phyloP scores from a whole-genome alignment of 2,888 invertebrate genomes.

The Troglohyphantes excavatus region DNA sequence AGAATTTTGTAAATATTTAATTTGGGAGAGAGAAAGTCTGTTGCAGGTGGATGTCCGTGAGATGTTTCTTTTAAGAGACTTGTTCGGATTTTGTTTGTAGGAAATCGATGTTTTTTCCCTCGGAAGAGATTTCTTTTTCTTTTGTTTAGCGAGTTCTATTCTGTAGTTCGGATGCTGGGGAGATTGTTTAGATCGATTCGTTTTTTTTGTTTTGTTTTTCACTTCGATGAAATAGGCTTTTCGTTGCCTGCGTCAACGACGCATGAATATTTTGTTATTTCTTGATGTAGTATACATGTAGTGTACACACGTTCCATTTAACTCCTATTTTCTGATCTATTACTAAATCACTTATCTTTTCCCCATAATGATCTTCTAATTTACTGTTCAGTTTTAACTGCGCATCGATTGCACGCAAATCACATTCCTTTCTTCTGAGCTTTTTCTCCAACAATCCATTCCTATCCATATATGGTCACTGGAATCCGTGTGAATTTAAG shows the following conservation, averaged over 20 bases:
- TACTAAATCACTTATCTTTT: too few relatives aligned
- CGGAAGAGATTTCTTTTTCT: not conserved
- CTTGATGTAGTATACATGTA: too few relatives aligned
- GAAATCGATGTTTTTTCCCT: constrained; percentile 27
- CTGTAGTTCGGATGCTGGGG: constrained; percentile 3
- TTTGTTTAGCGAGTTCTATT: not conserved
- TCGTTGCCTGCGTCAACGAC: not conserved
- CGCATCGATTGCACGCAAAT: too few relatives aligned
- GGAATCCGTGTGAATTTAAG: too few relatives aligned
- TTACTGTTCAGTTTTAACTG: too few relatives aligned
- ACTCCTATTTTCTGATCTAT: too few relatives aligned
- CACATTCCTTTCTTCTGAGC: too few relatives aligned
- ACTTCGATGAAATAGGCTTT: constrained; percentile 22
- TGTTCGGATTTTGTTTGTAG: constrained; percentile 19
- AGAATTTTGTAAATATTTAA: constrained; percentile 50
- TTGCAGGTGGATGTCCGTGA: constrained; percentile 14
- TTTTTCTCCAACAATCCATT: too few relatives aligned
- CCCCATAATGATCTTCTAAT: too few relatives aligned
- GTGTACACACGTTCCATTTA: too few relatives aligned
- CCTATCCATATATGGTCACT: too few relatives aligned
- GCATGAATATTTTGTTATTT: too few relatives aligned
- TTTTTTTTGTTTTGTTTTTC: not conserved
- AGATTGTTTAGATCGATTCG: constrained; percentile 40
- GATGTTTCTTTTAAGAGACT: not conserved
- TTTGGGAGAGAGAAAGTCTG: constrained; percentile 8